Percentiles rank a stretch among this genome's conserved stretches.
Conservation (phyloP, 2,113 vertebrate species). For the Hippolais icterina region DNA sequence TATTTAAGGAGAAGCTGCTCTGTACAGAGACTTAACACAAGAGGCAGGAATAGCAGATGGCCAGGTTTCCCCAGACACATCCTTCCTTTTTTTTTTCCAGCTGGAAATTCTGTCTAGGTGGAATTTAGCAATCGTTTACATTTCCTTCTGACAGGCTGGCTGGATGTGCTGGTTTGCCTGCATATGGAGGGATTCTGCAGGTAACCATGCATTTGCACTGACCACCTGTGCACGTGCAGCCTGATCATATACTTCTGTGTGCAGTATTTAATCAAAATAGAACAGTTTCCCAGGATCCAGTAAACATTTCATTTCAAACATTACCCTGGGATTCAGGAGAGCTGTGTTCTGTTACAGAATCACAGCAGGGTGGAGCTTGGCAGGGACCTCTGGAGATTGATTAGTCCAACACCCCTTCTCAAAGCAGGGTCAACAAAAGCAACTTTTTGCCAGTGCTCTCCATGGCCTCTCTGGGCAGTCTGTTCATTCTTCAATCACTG, state of each 20-base stretch:
- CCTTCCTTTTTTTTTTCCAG: conserved; percentile 33
- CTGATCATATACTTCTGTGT: neutral
- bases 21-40: neutral
- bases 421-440: neutral
- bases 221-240: neutral
- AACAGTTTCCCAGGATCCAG: neutral
- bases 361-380: neutral
- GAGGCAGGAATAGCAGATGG: neutral
- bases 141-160: neutral
- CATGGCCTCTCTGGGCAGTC: neutral
- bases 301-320: neutral
- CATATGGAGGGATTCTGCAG: neutral
- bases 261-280: neutral
- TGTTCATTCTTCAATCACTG: neutral
- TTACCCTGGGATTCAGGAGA: neutral
- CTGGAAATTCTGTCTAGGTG: conserved; percentile 38
- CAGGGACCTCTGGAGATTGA: neutral
- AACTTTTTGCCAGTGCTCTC: neutral
- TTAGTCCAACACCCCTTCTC: neutral
- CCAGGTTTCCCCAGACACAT: conserved; percentile 10
- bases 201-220: neutral
- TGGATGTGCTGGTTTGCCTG: neutral
- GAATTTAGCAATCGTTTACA: neutral
- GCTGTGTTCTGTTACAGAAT: neutral
- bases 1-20: neutral